A percentile compares a stretch with the other conserved stretches of the same genome.
Evolutionary conservation across 2,797 vertebrate species (phyloP).

Genomic region (Pitangus sulphuratus): DNA sequence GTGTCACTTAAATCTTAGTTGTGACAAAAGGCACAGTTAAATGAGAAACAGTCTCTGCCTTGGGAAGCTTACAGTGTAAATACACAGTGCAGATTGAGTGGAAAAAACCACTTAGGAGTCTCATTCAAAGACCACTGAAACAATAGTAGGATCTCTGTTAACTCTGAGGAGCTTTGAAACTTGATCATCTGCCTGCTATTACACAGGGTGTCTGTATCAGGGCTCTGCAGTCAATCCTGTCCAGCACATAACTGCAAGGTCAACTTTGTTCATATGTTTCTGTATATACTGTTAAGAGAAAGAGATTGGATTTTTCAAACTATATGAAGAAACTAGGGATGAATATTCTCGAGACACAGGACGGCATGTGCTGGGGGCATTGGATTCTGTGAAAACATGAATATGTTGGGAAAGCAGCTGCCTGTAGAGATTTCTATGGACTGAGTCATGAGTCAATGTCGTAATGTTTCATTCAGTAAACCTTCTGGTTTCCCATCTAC

Average conservation of each 20-base stretch:
- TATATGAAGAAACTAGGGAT: neutral
- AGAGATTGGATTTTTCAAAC: neutral
- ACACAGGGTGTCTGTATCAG: neutral
- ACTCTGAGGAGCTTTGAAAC: conserved; percentile 3
- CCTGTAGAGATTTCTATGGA: neutral
- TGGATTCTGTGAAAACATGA: neutral
- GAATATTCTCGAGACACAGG: neutral
- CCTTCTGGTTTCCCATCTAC: neutral
- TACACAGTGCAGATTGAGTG: neutral
- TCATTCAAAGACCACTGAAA: neutral
- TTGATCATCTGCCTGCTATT: neutral
- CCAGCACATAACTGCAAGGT: neutral
- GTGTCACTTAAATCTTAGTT: neutral
- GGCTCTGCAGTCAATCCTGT: neutral
- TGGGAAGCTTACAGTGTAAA: neutral
- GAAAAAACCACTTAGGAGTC: neutral
- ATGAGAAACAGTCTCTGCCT: neutral
- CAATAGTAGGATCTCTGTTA: neutral
- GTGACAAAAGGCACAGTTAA: neutral
- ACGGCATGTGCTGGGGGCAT: neutral
- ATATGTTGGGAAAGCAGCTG: neutral
- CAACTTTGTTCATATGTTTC: neutral
- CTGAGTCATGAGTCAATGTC: neutral
- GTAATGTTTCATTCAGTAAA: neutral
- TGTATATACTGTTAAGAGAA: neutral